Percentiles rank a stretch among this genome's conserved stretches.
phyloP scores from a whole-genome alignment of 2,888 invertebrate species.

The Pterostichus niger region DNA sequence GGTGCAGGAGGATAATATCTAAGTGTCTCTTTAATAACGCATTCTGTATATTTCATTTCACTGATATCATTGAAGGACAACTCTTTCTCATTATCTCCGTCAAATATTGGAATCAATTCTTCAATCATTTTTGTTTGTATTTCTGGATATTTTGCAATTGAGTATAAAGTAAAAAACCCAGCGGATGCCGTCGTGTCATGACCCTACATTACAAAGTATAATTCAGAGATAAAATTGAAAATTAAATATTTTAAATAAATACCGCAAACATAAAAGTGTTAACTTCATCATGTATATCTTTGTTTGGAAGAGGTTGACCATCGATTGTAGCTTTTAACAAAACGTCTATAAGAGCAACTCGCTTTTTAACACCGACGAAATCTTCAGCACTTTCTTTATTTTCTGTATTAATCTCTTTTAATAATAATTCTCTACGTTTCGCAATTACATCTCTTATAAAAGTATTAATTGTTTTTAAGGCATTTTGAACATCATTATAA shows the following conservation, averaged over 20 bases:
- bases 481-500: slow-evolving; percentile 24
- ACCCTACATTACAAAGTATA: background rate
- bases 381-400: background rate
- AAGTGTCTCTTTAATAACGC: slow-evolving; percentile 11
- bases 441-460: background rate
- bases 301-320: background rate
- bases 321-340: background rate
- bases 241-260: background rate
- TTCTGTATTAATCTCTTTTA: background rate
- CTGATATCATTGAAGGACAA: background rate
- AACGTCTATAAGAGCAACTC: background rate
- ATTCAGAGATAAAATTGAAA: background rate
- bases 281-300: slow-evolving; percentile 3
- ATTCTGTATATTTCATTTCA: slow-evolving; percentile 5
- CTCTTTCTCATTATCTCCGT: background rate
- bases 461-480: background rate
- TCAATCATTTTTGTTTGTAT: background rate
- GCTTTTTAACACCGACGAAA: background rate
- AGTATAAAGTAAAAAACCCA: background rate
- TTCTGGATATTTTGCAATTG: slow-evolving; percentile 9
- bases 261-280: slow-evolving; percentile 21
- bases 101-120: slow-evolving; percentile 2
- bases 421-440: background rate
- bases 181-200: slow-evolving; percentile 7
- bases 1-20: background rate